Evolutionary conservation across 2,888 invertebrate species (phyloP), one percentile per base, ranked within the genome.

Genomic region (Silvanus unidentatus): DNA sequence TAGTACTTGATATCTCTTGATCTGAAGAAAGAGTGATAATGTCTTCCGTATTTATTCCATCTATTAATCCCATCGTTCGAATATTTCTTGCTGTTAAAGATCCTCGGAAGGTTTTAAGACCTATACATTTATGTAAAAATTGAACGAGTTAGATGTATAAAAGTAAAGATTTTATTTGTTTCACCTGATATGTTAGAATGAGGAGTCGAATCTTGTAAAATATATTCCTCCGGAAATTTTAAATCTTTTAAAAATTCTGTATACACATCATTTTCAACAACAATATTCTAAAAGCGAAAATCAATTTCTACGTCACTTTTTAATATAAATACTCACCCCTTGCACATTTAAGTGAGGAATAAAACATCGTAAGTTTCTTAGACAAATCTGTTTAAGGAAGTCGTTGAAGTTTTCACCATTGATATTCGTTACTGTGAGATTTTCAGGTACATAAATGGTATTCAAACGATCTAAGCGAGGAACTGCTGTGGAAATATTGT

Each of bases 151-250:
- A 5, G 22, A 22, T 22, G 28, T 22, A 12, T 22, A 32, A 4
- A 43, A 16, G 13, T 11, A 39, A n/a, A 38, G 29, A 32, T 42
- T 12, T n/a, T 39, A 30, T n/a, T 10, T 39, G 27, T 37, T 30
- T 58, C 59, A 36, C 73, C 76, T 5, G 64, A 62, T n/a, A 81
- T 68, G 2, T 64, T 56, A 13, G 68, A 63, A 2, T 59, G 53
- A 9, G 54, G 38, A 5, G 22, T 58, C 57, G 9, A 64, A 51
- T 70, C 66, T 1, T 62, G 60, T 47, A 73, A 62, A 2, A 80
- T 58, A 49, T 71, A 81, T 27, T 76, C 76, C 8, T 70, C 63
- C 0, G 80, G 80, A 60, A 77, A 82, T 39, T 58, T 55, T 1
- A 79, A 53, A 15, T 59, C 59, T 55, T 81, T 80, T 6, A 81